These are phyloP conservation scores for Propithecus perrieri DNA, from an alignment of 2,797 vertebrate species.

Conservation along the genomic window DNA sequence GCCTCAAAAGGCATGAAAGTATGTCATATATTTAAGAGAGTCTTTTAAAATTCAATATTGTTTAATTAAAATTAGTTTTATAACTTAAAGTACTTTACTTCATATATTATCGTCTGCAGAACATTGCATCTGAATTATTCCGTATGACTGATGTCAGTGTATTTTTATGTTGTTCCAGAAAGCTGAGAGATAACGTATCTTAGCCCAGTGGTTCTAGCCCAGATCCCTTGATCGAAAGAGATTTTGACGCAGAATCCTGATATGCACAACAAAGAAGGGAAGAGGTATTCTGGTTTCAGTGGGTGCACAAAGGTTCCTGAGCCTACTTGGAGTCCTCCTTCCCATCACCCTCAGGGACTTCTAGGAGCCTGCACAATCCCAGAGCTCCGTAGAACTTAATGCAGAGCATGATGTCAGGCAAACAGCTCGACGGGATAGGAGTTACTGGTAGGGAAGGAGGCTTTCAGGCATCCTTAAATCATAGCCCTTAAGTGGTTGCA, in stretches of 20 bases:
- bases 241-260: neutral
- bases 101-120: neutral
- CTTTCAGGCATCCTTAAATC: neutral
- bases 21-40: neutral
- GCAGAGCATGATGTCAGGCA: too few species aligned
- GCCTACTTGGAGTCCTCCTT: fast-evolving
- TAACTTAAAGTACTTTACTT: neutral
- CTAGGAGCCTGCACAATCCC: neutral
- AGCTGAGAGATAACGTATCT: neutral
- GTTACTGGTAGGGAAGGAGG: neutral
- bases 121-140: neutral
- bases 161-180: neutral
- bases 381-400: neutral
- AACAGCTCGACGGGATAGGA: neutral
- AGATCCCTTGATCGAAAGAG: neutral
- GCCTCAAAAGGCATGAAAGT: neutral
- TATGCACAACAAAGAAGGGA: neutral
- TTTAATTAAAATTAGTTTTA: neutral
- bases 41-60: neutral
- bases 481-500: neutral
- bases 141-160: neutral
- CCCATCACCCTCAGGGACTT: too few species aligned
- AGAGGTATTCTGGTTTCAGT: neutral
- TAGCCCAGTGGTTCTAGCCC: neutral
- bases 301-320: neutral